phyloP scores from a whole-genome alignment of 2,113 vertebrate species.

The Cynoglossus semilaevis region DNA sequence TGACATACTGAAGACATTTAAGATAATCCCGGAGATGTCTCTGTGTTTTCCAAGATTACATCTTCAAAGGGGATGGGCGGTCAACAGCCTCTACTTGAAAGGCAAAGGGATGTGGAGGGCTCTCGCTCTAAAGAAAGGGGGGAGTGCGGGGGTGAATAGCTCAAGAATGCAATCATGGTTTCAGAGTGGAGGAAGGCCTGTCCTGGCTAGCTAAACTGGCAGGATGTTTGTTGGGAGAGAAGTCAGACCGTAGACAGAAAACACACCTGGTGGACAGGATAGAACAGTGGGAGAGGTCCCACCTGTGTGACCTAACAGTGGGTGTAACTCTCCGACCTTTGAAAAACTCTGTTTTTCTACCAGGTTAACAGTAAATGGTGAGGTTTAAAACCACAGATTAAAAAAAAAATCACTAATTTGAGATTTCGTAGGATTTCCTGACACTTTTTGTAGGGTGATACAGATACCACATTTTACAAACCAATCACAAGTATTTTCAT shows the following conservation, averaged over 20 bases:
- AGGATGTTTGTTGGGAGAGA: constrained; percentile 23
- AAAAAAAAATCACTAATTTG: too few species aligned
- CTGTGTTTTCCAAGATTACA: constrained; percentile 74
- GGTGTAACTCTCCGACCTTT: constrained; percentile 40
- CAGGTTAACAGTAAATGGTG: constrained; percentile 10
- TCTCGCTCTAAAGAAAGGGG: constrained; percentile 63
- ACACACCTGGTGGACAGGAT: constrained; percentile 60
- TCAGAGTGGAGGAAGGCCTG: constrained; percentile 61
- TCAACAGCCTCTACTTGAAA: constrained; percentile 67
- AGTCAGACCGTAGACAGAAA: constrained; percentile 39
- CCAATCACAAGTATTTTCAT: too few species aligned
- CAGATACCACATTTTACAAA: too few species aligned
- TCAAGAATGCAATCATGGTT: constrained; percentile 72
- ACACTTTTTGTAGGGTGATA: too few species aligned
- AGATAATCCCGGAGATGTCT: constrained; percentile 74
- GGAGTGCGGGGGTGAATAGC: constrained; percentile 48
- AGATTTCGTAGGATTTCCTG: too few species aligned
- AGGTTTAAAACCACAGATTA: not conserved
- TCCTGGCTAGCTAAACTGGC: constrained; percentile 61
- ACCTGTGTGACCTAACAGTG: constrained; percentile 45
- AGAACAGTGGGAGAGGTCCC: constrained; percentile 39
- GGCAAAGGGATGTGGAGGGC: constrained; percentile 59
- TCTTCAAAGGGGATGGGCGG: constrained; percentile 71
- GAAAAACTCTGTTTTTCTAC: constrained; percentile 6
- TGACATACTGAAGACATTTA: constrained; percentile 75